A percentile compares a stretch with the other conserved stretches of the same genome.
phyloP scores from a whole-genome alignment of 2,113 vertebrate species.

The Elephantulus edwardii region DNA sequence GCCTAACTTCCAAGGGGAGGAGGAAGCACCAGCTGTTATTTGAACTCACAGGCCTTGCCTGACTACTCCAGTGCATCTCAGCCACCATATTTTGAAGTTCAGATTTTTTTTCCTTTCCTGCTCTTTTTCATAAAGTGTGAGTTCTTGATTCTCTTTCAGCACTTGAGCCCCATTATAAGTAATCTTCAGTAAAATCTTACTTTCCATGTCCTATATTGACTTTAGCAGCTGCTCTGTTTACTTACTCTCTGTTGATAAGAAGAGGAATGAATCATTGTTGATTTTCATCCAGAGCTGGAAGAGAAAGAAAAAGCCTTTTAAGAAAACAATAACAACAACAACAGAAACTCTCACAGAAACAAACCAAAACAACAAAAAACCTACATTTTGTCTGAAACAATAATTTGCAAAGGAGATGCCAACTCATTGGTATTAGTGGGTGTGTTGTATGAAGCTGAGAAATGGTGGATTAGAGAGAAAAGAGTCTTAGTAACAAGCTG shows the following conservation, averaged over 20 bases:
- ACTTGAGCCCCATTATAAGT: conserved; percentile 5
- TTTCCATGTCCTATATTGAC: conserved; percentile 60
- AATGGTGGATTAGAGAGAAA: not conserved
- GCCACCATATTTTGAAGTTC: not conserved
- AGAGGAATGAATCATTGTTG: conserved; percentile 54
- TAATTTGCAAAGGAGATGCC: not conserved
- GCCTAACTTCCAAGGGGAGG: not conserved
- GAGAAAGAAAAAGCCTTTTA: conserved; percentile 49
- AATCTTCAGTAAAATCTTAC: conserved; percentile 59
- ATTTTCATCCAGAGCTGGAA: conserved; percentile 52
- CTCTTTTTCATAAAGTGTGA: conserved; percentile 19
- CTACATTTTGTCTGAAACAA: not conserved
- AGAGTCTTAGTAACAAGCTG: not conserved
- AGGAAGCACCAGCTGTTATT: not conserved
- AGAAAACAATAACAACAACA: not conserved
- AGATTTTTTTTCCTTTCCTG: not conserved
- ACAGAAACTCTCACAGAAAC: too few species aligned
- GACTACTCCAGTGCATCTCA: not conserved
- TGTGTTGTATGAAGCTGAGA: not conserved
- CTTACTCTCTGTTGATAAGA: conserved; percentile 68
- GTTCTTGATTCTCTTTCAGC: not conserved
- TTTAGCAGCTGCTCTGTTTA: conserved; percentile 55
- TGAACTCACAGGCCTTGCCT: not conserved
- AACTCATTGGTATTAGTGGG: not conserved
- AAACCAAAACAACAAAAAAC: not conserved